Evolutionary conservation across 2,113 vertebrate species (phyloP), one percentile per base, ranked within the genome.

Genomic region (Promerops cafer): DNA sequence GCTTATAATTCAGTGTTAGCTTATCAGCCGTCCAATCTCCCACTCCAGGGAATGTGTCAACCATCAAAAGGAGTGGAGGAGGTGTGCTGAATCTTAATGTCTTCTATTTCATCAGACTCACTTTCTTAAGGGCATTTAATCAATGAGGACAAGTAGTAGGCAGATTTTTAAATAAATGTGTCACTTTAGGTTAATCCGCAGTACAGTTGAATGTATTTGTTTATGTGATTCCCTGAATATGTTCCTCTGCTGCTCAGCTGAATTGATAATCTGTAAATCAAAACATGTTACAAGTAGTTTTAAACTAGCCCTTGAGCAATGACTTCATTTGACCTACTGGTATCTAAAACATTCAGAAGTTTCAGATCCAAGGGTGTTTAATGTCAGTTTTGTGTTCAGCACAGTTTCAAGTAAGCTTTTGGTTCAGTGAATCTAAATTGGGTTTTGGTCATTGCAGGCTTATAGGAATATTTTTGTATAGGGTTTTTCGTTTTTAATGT

Each of bases 101-200:
- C 86, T 97, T 98, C 96, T 97, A 80, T 98, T 98, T 98, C 97
- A 98, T 97, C 98, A 98, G 98, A 93, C 94, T 97, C 96, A 97
- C 97, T 98, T 98, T 98, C 98, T 98, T 98, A 98, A 98, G 98
- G 98, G 98, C 97, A 98, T 98, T 98, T 98, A 98, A 98, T 98
- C 98, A 98, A 98, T 98, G 97, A 98, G 97, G 97, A 98, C 98
- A 98, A 98, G 97, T 95, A 97, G 95, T 97, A 98, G 97, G 97
- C 98, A 98, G 97, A 98, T 97, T 98, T 98, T 98, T 98, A 98
- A 98, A 98, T 98, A 98, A 98, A 98, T 97, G 96, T 98, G 97
- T 98, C 98, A 98, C 97, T 98, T 98, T 97, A 97, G 97, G 95
- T 98, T 98, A 98, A 98, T 98, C 97, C 19, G 49, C 96, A 97